These are phyloP conservation scores for Ginglymostoma cirratum DNA, from an alignment of 2,113 vertebrate genomes.

Conservation along the genomic window DNA sequence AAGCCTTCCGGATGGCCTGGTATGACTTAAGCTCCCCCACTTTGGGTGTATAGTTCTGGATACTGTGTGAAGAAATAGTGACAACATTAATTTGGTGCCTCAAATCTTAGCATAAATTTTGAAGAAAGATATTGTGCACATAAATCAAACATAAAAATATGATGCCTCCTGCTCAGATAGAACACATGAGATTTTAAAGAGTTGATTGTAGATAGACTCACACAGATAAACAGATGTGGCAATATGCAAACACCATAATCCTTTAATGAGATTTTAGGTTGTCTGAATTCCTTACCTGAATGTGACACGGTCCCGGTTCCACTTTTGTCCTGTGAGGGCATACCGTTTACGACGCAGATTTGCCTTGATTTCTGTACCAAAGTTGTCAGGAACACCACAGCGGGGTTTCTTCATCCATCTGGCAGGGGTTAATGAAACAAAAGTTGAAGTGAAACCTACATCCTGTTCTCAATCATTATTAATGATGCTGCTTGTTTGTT, in stretches of 20 bases:
- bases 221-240: neutral
- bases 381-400: slow-evolving; percentile 81
- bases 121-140: neutral
- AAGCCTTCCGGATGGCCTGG: slow-evolving; percentile 71
- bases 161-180: neutral
- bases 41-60: slow-evolving; percentile 82
- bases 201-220: neutral
- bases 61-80: slow-evolving; percentile 53
- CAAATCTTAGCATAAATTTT: neutral
- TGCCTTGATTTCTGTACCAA: slow-evolving; percentile 54
- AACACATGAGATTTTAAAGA: neutral
- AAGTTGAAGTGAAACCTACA: neutral
- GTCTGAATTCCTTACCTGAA: slow-evolving; percentile 67
- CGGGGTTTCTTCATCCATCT: slow-evolving; percentile 89
- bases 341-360: slow-evolving; percentile 71
- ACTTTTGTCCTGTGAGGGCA: slow-evolving; percentile 74
- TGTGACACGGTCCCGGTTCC: slow-evolving; percentile 73
- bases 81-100: neutral
- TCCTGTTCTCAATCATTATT: neutral
- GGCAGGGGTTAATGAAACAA: neutral
- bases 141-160: neutral
- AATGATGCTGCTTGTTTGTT: neutral
- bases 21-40: slow-evolving; percentile 59
- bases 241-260: neutral
- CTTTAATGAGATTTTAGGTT: neutral